phyloP scores from a whole-genome alignment of 2,888 invertebrate genomes.

The Nasonia oneida region DNA sequence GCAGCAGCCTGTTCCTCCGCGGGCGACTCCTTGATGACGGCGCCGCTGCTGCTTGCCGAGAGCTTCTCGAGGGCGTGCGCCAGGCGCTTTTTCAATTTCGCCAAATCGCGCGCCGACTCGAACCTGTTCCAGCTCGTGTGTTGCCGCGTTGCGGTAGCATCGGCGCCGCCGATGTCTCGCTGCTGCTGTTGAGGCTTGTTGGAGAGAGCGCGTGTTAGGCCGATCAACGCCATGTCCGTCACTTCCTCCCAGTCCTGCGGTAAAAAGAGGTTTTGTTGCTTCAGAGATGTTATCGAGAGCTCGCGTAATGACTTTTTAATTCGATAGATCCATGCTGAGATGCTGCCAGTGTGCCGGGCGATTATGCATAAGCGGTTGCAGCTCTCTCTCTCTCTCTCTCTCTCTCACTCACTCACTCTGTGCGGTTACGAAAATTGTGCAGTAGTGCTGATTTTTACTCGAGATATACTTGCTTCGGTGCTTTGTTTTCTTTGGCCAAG shows the following conservation, averaged over 20 bases:
- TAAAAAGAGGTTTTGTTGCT: conserved; percentile 2
- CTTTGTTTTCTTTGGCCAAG: neutral
- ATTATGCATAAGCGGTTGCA: neutral
- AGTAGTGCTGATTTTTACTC: neutral
- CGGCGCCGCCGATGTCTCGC: conserved; percentile 79
- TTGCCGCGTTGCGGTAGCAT: conserved; percentile 81
- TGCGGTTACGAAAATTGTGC: neutral
- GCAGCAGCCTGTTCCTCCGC: conserved; percentile 62
- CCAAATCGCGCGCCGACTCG: conserved; percentile 69
- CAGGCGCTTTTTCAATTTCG: conserved; percentile 73
- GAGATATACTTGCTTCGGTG: neutral
- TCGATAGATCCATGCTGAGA: conserved; percentile 12
- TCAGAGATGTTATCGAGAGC: neutral
- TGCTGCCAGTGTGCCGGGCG: neutral
- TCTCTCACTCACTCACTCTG: neutral
- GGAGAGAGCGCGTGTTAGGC: conserved; percentile 83
- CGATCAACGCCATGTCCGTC: conserved; percentile 84
- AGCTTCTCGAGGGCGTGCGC: conserved; percentile 71
- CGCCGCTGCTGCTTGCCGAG: conserved; percentile 63
- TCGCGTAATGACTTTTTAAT: conserved; percentile 35
- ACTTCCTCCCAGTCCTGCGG: conserved; percentile 90
- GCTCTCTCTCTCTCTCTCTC: too few species aligned
- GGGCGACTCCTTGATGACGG: conserved; percentile 65
- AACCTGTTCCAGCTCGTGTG: conserved; percentile 66
- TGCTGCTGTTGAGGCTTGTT: conserved; percentile 80